Base-by-base conservation (phyloP, 1,140 invertebrate genomes). In the Drosophila rufa region DNA sequence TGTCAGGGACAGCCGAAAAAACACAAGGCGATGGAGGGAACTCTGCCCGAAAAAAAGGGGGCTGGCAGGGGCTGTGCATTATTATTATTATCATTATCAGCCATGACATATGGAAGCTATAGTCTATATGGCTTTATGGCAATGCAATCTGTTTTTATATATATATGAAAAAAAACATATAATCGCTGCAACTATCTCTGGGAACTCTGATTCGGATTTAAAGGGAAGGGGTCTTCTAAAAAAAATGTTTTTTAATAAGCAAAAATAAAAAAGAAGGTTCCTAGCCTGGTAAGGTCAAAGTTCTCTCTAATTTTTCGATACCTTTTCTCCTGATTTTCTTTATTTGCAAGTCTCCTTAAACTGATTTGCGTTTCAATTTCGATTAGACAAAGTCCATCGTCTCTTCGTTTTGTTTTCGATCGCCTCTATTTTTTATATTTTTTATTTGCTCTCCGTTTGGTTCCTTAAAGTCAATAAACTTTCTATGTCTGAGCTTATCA, bases 381-480 rank as follows among this genome's bases (percentile, higher is more conserved):
- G 62, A 70, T 70, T 70, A 70, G 64, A 45, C 38, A 25, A 51
- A 45, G 33, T 53, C 17, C 30, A 17, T 30, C 33, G 40, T n/a
- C 47, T 15, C 9, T 12, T 55, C 51, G 12, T 45, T 9, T 45
- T 68, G 19, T 51, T 57, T 19, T 33, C 42, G 36, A 27, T 57
- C 14, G 42, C 25, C 43, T 55, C 42, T 36, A 48, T 55, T 61
- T 27, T 71, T 48, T 73, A 30, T 30, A 6, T 30, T 55, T 61
- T 75, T 15, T 33, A 56, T 43, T 69, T 33, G 47, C 36, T 17
- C 47, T 65, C 47, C 38, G 38, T 40, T 36, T 36, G 25, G 43
- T 50, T 66, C 46, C 48, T 68, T 60, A 27, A 48, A 68, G 84
- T 83, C 83, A 84, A 80, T 84, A 68, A 89, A 89, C 84, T 89